A percentile compares a stretch with the other conserved stretches of the same genome.
These are phyloP conservation scores for Euplexia lucipara DNA, from an alignment of 2,888 invertebrate species.

Conservation along the genomic window DNA sequence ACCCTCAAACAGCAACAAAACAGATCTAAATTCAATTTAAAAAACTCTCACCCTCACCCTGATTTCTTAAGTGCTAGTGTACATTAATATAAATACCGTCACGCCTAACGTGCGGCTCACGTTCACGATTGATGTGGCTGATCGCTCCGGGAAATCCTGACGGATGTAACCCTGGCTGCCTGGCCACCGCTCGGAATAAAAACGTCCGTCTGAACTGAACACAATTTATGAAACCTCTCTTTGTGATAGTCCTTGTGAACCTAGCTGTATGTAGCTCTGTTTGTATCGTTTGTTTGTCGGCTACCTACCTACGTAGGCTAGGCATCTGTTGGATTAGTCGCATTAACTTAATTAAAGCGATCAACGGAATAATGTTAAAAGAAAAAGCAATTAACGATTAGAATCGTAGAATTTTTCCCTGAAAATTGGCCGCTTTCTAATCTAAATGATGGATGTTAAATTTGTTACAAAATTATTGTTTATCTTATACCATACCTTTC, in stretches of 20 bases:
- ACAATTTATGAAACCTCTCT: slow-evolving; percentile 76
- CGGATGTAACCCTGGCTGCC: slow-evolving; percentile 67
- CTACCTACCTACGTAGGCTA: background rate
- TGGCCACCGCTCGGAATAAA: slow-evolving; percentile 70
- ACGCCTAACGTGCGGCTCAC: slow-evolving; percentile 52
- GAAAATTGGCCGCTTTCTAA: background rate
- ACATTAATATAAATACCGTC: slow-evolving; percentile 62
- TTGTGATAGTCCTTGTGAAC: slow-evolving; percentile 66
- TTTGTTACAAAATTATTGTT: background rate
- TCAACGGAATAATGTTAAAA: slow-evolving; percentile 1
- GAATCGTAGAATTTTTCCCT: background rate
- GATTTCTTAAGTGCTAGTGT: slow-evolving; percentile 39
- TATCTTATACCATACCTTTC: background rate
- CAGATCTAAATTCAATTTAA: slow-evolving; percentile 13
- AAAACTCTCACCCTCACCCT: slow-evolving; percentile 1
- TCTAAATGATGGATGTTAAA: background rate
- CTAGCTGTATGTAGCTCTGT: slow-evolving; percentile 27
- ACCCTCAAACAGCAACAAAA: slow-evolving; percentile 2
- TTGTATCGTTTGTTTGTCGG: slow-evolving; percentile 7
- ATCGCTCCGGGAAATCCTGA: slow-evolving; percentile 62
- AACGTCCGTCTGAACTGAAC: slow-evolving; percentile 66
- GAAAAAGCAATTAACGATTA: slow-evolving; percentile 8
- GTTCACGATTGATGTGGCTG: slow-evolving; percentile 63
- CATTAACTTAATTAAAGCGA: slow-evolving; percentile 20
- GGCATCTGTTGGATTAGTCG: slow-evolving; percentile 6